A percentile compares a stretch with the other conserved stretches of the same genome.
Evolutionary conservation across 1,140 invertebrate genomes (phyloP).

Genomic region (Brachionus plicatilis): DNA sequence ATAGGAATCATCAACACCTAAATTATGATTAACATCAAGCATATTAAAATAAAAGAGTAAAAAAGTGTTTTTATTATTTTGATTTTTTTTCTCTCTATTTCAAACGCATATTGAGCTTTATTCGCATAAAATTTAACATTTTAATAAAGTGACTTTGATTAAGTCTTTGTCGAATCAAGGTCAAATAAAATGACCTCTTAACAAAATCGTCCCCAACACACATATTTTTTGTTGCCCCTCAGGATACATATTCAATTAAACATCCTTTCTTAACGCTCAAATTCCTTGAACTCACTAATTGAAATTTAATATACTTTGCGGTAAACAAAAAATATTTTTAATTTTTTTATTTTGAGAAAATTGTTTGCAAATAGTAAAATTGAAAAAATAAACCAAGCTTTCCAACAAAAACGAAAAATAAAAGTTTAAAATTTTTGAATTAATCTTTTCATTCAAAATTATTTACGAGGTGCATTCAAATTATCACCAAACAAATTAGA

Average conservation of each 20-base stretch:
- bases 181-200: neutral
- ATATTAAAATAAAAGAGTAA: constrained; percentile 1
- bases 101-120: neutral
- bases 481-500: neutral
- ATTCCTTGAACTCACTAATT: neutral
- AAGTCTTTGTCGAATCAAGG: neutral
- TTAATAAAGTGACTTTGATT: neutral
- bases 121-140: neutral
- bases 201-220: neutral
- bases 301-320: neutral
- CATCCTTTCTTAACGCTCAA: neutral
- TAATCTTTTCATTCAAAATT: neutral
- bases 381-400: neutral
- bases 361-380: neutral
- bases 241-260: neutral
- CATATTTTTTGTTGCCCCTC: neutral
- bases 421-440: neutral
- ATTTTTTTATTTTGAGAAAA: neutral
- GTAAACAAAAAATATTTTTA: neutral
- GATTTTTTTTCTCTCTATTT: neutral
- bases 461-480: neutral
- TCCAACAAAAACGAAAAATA: neutral
- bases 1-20: constrained; percentile 21
- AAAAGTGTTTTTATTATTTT: constrained; percentile 8
- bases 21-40: constrained; percentile 31